phyloP scores from a whole-genome alignment of 2,797 vertebrate species.

The Syndactyla subalaris region DNA sequence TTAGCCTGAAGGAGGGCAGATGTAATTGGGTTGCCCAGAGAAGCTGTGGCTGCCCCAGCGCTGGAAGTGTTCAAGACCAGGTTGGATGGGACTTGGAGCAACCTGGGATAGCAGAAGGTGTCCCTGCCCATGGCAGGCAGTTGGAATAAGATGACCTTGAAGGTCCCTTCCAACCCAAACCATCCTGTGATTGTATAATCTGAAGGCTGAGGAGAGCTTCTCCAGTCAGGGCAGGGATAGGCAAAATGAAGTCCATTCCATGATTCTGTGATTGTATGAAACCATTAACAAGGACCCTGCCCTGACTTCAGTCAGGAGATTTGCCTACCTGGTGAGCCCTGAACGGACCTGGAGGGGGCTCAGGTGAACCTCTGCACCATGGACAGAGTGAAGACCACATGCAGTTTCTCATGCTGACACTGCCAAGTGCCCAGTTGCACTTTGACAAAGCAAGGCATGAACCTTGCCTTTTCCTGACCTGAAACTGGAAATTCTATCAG shows the following conservation, averaged over 20 bases:
- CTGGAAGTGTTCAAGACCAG: background rate
- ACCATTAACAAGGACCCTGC: background rate
- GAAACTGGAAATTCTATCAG: background rate
- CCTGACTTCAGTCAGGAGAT: background rate
- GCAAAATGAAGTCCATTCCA: background rate
- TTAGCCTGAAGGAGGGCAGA: background rate
- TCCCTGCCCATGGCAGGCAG: background rate
- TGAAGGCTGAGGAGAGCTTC: background rate
- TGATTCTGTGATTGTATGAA: background rate
- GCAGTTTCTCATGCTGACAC: background rate
- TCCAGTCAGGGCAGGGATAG: background rate
- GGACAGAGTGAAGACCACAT: background rate
- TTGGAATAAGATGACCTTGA: background rate
- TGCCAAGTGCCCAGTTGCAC: background rate
- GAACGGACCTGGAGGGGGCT: background rate
- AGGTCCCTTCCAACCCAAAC: background rate
- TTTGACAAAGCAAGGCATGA: background rate
- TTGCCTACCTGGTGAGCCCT: background rate
- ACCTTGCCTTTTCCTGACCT: background rate
- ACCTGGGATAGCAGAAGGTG: background rate
- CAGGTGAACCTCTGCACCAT: accelerated
- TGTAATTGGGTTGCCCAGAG: background rate
- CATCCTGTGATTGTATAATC: background rate
- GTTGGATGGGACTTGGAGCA: accelerated
- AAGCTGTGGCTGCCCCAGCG: background rate